Evolutionary conservation across 2,888 invertebrate genomes (phyloP), one percentile per base, ranked within the genome.

Genomic region (Trichogramma dendrolimi): DNA sequence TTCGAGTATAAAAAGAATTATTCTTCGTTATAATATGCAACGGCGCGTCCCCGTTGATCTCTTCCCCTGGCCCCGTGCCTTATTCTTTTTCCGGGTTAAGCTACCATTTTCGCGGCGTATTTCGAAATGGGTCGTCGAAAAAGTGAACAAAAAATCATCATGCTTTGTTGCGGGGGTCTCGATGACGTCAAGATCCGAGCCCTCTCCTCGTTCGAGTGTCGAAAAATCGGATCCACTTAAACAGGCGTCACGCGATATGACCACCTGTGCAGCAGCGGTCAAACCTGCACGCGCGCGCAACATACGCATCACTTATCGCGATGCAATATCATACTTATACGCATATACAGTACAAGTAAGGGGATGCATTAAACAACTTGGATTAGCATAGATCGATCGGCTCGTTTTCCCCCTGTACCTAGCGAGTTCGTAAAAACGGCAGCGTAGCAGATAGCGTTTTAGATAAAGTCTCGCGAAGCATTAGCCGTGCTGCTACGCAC

Each of bases 331-430:
- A 3, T 27, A 27, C 39, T 8, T 11, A 39, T 61, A 59, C 55
- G 66, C 63, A 60, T 57, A 66, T 70, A 70, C 72, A 39, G 43
- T 54, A 1, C 67, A 62, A 53, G 55, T 39, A 63, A 54, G 60
- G 67, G 68, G 72, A 71, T 72, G 74, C 72, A 74, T 75, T 73
- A 73, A 27, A 74, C 67, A 74, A 75, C 71, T 71, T 68, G 66
- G 70, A 77, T 77, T 78, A 75, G 73, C 78, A 78, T 78, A 78
- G 78, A 77, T 77, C 67, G 66, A 76, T 75, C 78, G 71, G 64
- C 5, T 4, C 62, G 73, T 71, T 72, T 64, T 68, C 60, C 65
- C 64, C 64, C 67, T 59, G 60, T 55, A 58, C 27, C 27, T 27
- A 2, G 27, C 27, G 27, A 27, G 27, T 27, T 27, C 27, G 27